Evolutionary conservation across 2,113 vertebrate genomes (phyloP).

Genomic region (Myotis davidii): DNA sequence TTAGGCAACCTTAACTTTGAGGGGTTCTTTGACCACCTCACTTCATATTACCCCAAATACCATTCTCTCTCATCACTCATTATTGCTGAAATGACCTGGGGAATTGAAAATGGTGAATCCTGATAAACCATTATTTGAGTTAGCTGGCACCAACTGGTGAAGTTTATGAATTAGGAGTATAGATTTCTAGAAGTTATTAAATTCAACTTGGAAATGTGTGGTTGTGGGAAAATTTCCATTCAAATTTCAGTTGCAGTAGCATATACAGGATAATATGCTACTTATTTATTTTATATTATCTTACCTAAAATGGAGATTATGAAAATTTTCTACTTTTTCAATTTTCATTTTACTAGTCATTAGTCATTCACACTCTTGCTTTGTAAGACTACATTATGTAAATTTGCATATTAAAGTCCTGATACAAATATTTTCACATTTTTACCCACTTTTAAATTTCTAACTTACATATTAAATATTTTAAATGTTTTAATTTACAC

Average conservation of each 20-base stretch:
- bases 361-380: not conserved
- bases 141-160: not conserved
- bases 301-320: not conserved
- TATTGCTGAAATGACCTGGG: not conserved
- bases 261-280: not conserved
- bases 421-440: not conserved
- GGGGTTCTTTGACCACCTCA: not conserved
- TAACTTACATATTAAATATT: not conserved
- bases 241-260: not conserved
- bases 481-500: not conserved
- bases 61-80: not conserved
- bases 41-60: not conserved
- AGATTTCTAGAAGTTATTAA: not conserved
- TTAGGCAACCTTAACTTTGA: not conserved
- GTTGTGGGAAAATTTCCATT: not conserved
- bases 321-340: not conserved
- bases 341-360: conserved; percentile 17
- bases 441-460: not conserved
- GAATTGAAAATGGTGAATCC: not conserved
- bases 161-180: not conserved
- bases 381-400: not conserved
- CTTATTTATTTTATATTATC: not conserved
- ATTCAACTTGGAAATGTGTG: not conserved
- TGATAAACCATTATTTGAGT: not conserved
- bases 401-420: not conserved